Evolutionary conservation across 2,797 vertebrate genomes (phyloP).

Genomic region (Oceanodroma leucorhoa): DNA sequence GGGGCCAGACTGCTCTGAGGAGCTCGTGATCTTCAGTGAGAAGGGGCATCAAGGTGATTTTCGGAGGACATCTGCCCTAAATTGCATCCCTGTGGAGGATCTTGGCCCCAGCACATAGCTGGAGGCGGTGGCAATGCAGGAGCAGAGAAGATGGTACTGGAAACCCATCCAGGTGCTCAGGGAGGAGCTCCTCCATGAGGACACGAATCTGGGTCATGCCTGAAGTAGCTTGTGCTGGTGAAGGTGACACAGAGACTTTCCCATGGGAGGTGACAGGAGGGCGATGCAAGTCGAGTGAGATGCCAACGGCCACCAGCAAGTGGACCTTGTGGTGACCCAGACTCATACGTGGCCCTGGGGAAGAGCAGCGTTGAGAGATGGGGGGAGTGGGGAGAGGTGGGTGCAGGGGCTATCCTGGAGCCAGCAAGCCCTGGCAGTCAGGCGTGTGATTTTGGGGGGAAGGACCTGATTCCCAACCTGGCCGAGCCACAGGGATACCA

Average conservation of each 20-base stretch:
- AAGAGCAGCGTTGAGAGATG: fast-evolving
- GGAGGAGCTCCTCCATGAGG: not conserved
- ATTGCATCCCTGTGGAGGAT: not conserved
- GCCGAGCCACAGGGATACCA: not conserved
- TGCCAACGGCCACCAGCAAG: not conserved
- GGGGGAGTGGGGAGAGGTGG: not conserved
- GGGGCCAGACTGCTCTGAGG: not conserved
- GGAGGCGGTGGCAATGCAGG: not conserved
- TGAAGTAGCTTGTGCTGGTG: not conserved
- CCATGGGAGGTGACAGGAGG: not conserved
- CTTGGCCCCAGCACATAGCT: not conserved
- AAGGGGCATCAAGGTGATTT: not conserved
- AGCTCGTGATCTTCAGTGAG: not conserved
- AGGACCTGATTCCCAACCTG: not conserved
- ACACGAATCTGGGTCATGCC: not conserved
- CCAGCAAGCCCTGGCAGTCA: not conserved
- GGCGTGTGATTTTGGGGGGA: not conserved
- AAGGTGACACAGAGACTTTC: not conserved
- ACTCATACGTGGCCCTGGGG: not conserved
- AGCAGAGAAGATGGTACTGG: not conserved
- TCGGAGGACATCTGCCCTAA: not conserved
- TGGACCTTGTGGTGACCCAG: not conserved
- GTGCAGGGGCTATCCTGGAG: not conserved
- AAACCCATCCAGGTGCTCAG: not conserved
- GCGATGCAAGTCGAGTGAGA: not conserved